These are phyloP conservation scores for Euwallacea similis DNA, from an alignment of 1,140 invertebrate species.

Conservation along the genomic window DNA sequence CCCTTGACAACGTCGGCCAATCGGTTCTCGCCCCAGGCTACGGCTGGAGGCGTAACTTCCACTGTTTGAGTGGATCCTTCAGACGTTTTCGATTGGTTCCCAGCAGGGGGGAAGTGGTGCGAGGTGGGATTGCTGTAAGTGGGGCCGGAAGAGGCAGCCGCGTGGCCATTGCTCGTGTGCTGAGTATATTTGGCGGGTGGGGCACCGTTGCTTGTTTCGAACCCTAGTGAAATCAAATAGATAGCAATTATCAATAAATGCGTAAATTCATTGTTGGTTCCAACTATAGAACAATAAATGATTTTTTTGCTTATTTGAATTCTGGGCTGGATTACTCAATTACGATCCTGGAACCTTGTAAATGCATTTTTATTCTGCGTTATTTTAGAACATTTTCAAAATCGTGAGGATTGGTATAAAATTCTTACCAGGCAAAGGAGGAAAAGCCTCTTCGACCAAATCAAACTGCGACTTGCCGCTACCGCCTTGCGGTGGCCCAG, in stretches of 20 bases:
- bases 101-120: slow-evolving; percentile 11
- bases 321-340: no score
- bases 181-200: slow-evolving; percentile 28
- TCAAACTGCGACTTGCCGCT: slow-evolving; percentile 67
- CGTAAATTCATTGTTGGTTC: no score
- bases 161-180: neutral
- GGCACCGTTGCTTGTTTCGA: slow-evolving; percentile 38
- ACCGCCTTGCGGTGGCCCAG: slow-evolving; percentile 9
- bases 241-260: neutral
- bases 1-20: slow-evolving; percentile 82
- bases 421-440: slow-evolving; percentile 71
- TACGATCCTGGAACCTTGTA: no score
- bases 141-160: neutral
- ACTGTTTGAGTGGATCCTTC: slow-evolving; percentile 27
- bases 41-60: slow-evolving; percentile 7
- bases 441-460: slow-evolving; percentile 78
- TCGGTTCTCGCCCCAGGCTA: slow-evolving; percentile 58
- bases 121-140: slow-evolving; percentile 13
- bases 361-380: no score
- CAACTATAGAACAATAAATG: no score
- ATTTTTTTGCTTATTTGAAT: no score
- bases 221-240: slow-evolving; percentile 25
- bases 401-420: neutral
- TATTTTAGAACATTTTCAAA: neutral
- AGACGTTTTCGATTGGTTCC: neutral